phyloP scores from a whole-genome alignment of 2,113 vertebrate genomes.

The Pseudolaguvia tuberculata region DNA sequence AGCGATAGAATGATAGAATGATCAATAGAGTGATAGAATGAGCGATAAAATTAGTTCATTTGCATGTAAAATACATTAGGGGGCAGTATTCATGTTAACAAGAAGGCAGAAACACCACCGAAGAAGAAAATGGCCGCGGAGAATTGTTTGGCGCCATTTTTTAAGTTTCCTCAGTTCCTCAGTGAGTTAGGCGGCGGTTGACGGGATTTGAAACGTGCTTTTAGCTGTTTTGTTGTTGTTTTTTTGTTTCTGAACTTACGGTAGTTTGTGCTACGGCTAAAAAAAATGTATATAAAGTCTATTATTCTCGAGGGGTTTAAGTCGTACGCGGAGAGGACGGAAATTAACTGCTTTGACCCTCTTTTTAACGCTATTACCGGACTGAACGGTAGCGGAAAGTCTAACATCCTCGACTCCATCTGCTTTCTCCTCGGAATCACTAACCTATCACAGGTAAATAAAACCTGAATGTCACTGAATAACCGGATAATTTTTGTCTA shows the following conservation, averaged over 20 bases:
- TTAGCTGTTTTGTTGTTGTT: not conserved
- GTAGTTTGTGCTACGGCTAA: not conserved
- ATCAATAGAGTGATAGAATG: not conserved
- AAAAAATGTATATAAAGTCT: conserved; percentile 86
- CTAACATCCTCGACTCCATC: conserved; percentile 92
- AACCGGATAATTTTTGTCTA: too few relatives aligned
- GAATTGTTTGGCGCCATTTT: conserved; percentile 67
- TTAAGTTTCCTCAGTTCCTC: conserved; percentile 60
- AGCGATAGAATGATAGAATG: too few relatives aligned
- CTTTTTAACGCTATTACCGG: conserved; percentile 96
- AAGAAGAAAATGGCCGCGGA: conserved; percentile 9
- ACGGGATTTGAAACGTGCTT: not conserved
- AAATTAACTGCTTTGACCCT: conserved; percentile 83
- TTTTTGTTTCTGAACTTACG: not conserved
- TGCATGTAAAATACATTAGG: not conserved
- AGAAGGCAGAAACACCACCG: not conserved
- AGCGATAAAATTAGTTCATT: not conserved
- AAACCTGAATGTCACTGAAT: not conserved
- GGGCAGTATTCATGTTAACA: not conserved
- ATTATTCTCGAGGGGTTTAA: conserved; percentile 93
- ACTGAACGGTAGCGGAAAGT: conserved; percentile 95
- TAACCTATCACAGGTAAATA: conserved; percentile 82
- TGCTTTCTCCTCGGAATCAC: conserved; percentile 90
- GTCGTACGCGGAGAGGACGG: conserved; percentile 90
- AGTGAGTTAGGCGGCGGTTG: too few relatives aligned